Evolutionary conservation across 2,113 vertebrate genomes (phyloP), one percentile per base, ranked within the genome.

Genomic region (Chaetodon auriga): DNA sequence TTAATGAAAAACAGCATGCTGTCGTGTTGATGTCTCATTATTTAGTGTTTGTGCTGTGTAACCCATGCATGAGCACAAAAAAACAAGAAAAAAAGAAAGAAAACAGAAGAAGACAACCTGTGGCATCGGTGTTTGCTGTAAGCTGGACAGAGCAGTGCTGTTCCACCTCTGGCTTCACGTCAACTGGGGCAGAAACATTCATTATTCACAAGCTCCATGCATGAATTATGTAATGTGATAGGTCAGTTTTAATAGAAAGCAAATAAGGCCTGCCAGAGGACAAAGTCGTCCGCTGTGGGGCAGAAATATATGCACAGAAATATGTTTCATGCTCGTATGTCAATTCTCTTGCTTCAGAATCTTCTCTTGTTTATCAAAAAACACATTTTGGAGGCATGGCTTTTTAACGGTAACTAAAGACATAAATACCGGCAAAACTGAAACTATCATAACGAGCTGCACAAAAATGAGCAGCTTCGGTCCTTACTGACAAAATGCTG

Each of bases 221-320:
- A 84, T 90, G 72, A 92, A 91, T 92, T 91, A 91, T 92, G 89
- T 84, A 87, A 88, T 65, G 79, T 88, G 84, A 91, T 91, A 83
- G 75, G 83, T 83, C 86, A 61, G 48, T 77, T 87, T 87, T 64
- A 79, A 84, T 70, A 81, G 78, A 81, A 78, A 80, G 62, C 68
- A 89, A 88, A 88, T 66, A 88, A 76, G n/a, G 19, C 45, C 53
- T 79, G 70, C 66, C 13, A 72, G 45, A 80, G 45, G 68, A 85
- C 10, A 46, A 62, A 55, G 45, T 13, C 8, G 30, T 64, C 70
- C 55, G 66, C 25, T 38, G 43, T 43, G 21, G 49, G 55, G 38
- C 35, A 73, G 53, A 68, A n/a, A 23, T 7, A 21, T 18, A 43
- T 45, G 69, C 14, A 35, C 2, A 19, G 4, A 6, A 10, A 66